Evolutionary conservation across 2,797 vertebrate genomes (phyloP), one percentile per base, ranked within the genome.

Genomic region (Delichon dasypus): DNA sequence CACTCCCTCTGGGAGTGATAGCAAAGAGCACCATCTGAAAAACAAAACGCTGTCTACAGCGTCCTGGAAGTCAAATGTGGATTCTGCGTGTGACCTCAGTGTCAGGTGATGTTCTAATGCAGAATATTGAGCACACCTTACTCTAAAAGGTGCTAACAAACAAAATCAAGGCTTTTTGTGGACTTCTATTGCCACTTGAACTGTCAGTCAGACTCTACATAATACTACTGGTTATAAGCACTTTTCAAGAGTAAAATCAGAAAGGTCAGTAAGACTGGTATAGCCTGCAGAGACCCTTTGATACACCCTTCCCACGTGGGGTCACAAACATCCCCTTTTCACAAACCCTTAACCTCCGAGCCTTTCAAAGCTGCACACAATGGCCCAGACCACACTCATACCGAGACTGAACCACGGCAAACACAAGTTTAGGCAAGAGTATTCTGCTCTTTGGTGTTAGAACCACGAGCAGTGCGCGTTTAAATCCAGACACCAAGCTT

Each of bases 1-100:
- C 58, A 89, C 72, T 94, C 84, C 86, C 85, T 65, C 87, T 97
- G 81, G 92, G 81, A 95, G 90, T 91, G 91, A 95, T 82, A 87
- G 92, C 88, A 95, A 94, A 94, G 87, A 94, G 53, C 88, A 93
- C 32, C 93, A 90, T 81, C 91, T 94, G 88, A 94, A 95, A 96
- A 89, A 88, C 88, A 95, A 94, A 93, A 85, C 14, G 58, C 94
- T 76, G 85, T 88, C 86, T 81, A 77, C 94, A 91, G 90, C 64
- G 42, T 86, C 82, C 86, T 53, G 40, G 32, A 74, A 89, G 65
- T 48, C 74, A 86, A 10, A 44, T 5, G 42, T 1, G 5, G 23
- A 13, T 89, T 74, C 32, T 58, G 72, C 15, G 74, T 42, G 67
- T 50, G 26, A 82, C 55, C 68, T 84, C 90, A 16, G 0, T 7